Base-by-base conservation (phyloP, 2,113 vertebrate species). In the Macroglossus sobrinus region DNA sequence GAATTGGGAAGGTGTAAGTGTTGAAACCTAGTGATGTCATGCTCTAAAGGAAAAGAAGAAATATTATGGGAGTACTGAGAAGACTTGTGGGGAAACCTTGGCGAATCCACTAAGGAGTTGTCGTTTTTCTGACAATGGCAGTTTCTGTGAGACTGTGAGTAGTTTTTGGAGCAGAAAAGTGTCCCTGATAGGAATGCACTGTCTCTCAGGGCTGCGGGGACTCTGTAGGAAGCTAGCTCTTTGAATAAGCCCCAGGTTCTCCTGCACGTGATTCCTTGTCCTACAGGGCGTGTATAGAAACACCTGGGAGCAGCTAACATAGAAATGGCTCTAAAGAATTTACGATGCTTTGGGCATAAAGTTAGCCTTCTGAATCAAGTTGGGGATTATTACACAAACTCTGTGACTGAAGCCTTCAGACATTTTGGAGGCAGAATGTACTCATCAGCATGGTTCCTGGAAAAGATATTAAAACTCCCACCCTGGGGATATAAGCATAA, bases 391-490 rank as follows among this genome's bases (percentile, higher is more conserved):
- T 91, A 75, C n/a, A 93, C 45, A 61, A 87, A 55, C 21, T 47
- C 26, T 72, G 40, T 89, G 63, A 89, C 5, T 64, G 63, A 89
- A 85, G 61, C 28, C 35, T 69, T 91, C 43, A 55, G 61, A 78
- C 14, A 50, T 59, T 33, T 50, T 33, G n/a, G 28, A 80, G 47
- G 14, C 69, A 80, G 57, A 82, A 63, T 63, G 57, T 63, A 22
- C 79, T 82, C 57, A 30, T 63, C 35, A 61, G 35, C n/a, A 84
- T 33, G 24, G 22, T 33, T 33, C 71, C 35, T 86, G 64, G 75
- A 50, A 89, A 97, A 94, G 71, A 72, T 45, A 69, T 82, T 80
- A 93, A 79, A 84, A 75, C 72, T 84, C 5, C 50, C 55, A 18
- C 7, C 0, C 43, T 64, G 86, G 43, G 43, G 5, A 69, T 75